Evolutionary conservation across 2,113 vertebrate species (phyloP).

Genomic region (human): GRCh38 chr12:116633501-116634000

Average conservation of each 20-base stretch:
- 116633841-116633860: neutral
- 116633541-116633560: neutral
- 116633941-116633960: too few species aligned
- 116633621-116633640: neutral
- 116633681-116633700: neutral
- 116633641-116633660: neutral
- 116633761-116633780: neutral
- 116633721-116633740: neutral
- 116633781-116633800: neutral
- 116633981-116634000: too few species aligned
- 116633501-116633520: neutral
- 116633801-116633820: accelerated
- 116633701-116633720: neutral
- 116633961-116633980: too few species aligned
- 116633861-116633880: neutral
- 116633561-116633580: neutral
- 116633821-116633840: neutral
- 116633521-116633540: neutral
- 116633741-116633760: neutral
- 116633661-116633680: neutral
- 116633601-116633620: neutral
- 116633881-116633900: neutral
- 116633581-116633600: neutral
- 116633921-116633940: too few species aligned
- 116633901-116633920: accelerated